These are phyloP conservation scores for Aurelia sp. DNA, from an alignment of 30 jellyfish, hydroid and myxozoan species.

Conservation along the genomic window DNA sequence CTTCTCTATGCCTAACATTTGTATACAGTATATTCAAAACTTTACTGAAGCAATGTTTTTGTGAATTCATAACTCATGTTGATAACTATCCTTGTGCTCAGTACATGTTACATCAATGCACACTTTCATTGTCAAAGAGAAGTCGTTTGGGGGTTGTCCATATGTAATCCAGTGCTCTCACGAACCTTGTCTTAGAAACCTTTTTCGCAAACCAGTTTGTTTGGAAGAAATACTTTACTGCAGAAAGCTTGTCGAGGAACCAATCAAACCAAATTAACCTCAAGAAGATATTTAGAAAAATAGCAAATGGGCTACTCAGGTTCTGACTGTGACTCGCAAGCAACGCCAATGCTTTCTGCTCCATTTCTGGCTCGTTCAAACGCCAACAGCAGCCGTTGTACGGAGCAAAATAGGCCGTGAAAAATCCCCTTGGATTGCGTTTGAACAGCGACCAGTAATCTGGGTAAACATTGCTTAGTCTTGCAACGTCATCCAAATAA, in stretches of 20 bases:
- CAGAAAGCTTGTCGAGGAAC: slow-evolving; percentile 81
- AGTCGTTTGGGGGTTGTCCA: slow-evolving; percentile 91
- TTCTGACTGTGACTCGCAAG: slow-evolving; percentile 60
- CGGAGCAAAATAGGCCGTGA: slow-evolving; percentile 88
- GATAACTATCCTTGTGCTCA: too few relatives aligned
- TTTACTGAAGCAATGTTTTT: too few relatives aligned
- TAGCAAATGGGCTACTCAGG: slow-evolving; percentile 54
- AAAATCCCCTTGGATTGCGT: slow-evolving; percentile 65
- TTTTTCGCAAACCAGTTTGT: slow-evolving; percentile 48
- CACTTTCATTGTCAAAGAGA: slow-evolving; percentile 70
- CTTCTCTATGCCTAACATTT: too few relatives aligned
- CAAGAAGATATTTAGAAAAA: slow-evolving; percentile 63
- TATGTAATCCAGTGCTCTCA: slow-evolving; percentile 51
- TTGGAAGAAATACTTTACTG: slow-evolving; percentile 71
- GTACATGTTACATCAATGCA: slow-evolving; percentile 3
- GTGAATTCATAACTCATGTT: too few relatives aligned
- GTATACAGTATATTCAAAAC: too few relatives aligned
- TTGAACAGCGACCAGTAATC: slow-evolving; percentile 80
- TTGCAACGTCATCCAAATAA: slow-evolving; percentile 77
- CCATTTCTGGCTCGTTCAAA: slow-evolving; percentile 71
- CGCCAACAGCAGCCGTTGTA: slow-evolving; percentile 81
- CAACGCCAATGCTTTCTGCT: slow-evolving; percentile 62
- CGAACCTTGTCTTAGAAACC: slow-evolving; percentile 38
- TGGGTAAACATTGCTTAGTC: slow-evolving; percentile 74
- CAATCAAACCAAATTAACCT: slow-evolving; percentile 84